phyloP scores from a whole-genome alignment of 2,797 vertebrate genomes.

The Diplodus puntazzo region DNA sequence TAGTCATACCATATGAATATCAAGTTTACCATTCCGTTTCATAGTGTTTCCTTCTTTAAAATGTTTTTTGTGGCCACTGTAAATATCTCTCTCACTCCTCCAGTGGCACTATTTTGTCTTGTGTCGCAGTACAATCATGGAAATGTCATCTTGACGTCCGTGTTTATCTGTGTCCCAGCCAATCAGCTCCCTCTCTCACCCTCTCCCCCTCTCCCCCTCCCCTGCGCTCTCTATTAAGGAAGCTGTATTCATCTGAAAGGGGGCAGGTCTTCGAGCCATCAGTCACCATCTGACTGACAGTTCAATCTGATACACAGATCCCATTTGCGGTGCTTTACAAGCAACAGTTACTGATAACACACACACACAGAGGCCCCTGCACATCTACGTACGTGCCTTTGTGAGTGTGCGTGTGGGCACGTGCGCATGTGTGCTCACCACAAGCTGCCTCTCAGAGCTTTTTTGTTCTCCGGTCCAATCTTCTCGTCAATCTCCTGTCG shows the following conservation, averaged over 20 bases:
- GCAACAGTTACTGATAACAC: constrained; percentile 64
- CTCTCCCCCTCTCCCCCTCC: constrained; percentile 3
- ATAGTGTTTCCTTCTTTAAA: neutral
- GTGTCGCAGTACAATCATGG: constrained; percentile 28
- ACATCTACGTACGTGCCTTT: constrained; percentile 31
- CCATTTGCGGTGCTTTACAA: constrained; percentile 76
- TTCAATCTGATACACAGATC: constrained; percentile 83
- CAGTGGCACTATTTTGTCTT: neutral
- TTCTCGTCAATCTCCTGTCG: constrained; percentile 72
- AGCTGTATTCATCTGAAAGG: constrained; percentile 48
- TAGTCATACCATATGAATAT: neutral
- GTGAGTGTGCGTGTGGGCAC: neutral
- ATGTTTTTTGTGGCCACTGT: neutral
- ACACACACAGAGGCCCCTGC: constrained; percentile 53
- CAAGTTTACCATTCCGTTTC: neutral
- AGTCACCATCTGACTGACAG: constrained; percentile 80
- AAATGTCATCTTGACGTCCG: constrained; percentile 69
- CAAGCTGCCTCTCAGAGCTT: constrained; percentile 64
- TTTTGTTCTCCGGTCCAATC: constrained; percentile 71
- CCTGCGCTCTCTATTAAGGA: constrained; percentile 41
- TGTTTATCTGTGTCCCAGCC: constrained; percentile 53
- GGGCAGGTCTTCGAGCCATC: constrained; percentile 71
- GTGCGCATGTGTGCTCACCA: constrained; percentile 25
- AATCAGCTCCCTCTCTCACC: constrained; percentile 40
- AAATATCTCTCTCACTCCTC: constrained; percentile 1